Evolutionary conservation across 2,113 vertebrate genomes (phyloP), one percentile per base, ranked within the genome.

Genomic region (Peromyscus leucopus): DNA sequence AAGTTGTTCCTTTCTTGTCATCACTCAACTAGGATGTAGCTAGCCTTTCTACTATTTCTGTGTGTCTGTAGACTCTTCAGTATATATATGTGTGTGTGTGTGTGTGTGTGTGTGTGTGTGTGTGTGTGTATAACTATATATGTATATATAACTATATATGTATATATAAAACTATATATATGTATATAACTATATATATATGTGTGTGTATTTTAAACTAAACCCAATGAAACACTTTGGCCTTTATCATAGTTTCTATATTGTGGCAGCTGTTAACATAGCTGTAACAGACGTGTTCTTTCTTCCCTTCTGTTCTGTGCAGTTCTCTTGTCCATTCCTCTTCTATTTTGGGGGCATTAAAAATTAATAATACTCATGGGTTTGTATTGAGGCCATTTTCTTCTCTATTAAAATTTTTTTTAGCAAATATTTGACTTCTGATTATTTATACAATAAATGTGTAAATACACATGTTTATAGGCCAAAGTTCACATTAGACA

Each of bases 401-500:
- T 85, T 94, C 42, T 78, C 39, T 85, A n/a, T 36, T 76, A 46
- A 79, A 67, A 55, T 57, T 85, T 63, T 91, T 85, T 63, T 91
- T 19, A 39, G n/a, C 22, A 31, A 67, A 74, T 55, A 19, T 48
- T 65, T 83, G 48, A 26, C 28, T 82, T 91, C 13, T 63, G 48
- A 19, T 19, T 78, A 72, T 69, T 78, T 31, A 65, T 24, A 89
- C 24, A 91, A 46, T 39, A 8, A 78, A 48, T 48, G 2, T 19
- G 19, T 91, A 76, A 82, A 24, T 63, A 7, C 48, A 95, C 42
- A 9, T 91, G 36, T 74, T 89, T 94, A 72, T 17, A 88, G 95
- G 55, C 31, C 28, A 67, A 93, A 84, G 42, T 63, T 75, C 28
- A 48, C 13, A 57, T 78, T 55, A 65, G 71, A 94, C 24, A 26